These are phyloP conservation scores for Rhabdophis nuchalis DNA, from an alignment of 2,797 vertebrate genomes.

Conservation along the genomic window DNA sequence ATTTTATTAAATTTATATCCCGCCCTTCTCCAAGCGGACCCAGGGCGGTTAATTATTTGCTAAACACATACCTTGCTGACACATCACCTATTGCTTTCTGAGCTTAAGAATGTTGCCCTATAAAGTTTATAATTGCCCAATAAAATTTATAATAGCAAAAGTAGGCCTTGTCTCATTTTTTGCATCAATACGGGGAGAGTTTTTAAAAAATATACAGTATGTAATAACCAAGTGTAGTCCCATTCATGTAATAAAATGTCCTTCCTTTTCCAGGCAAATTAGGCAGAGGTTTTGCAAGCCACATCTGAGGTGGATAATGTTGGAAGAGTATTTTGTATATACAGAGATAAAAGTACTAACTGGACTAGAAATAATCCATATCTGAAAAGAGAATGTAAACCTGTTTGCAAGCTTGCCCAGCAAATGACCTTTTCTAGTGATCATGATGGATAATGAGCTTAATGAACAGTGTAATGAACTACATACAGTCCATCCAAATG, in stretches of 20 bases:
- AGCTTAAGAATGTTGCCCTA: background rate
- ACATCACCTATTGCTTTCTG: background rate
- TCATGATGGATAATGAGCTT: background rate
- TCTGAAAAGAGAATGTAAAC: background rate
- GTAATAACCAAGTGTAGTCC: background rate
- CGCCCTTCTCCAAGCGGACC: too few relatives aligned
- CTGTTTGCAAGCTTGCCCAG: background rate
- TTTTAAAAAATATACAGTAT: background rate
- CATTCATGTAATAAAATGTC: background rate
- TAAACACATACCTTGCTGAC: too few relatives aligned
- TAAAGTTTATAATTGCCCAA: background rate
- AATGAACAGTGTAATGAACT: background rate
- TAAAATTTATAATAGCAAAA: background rate
- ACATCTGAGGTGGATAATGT: background rate
- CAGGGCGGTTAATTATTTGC: too few relatives aligned
- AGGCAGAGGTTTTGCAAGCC: background rate
- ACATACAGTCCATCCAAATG: background rate
- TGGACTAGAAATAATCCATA: background rate
- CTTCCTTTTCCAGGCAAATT: background rate
- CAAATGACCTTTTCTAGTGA: background rate
- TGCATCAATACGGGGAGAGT: background rate
- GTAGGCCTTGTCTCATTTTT: background rate
- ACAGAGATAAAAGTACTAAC: background rate
- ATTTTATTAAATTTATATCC: too few relatives aligned
- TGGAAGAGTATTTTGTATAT: background rate